Percentiles rank a stretch among this genome's conserved stretches.
Evolutionary conservation across 2,888 invertebrate species (phyloP).

Genomic region (Argynnis bischoffii): DNA sequence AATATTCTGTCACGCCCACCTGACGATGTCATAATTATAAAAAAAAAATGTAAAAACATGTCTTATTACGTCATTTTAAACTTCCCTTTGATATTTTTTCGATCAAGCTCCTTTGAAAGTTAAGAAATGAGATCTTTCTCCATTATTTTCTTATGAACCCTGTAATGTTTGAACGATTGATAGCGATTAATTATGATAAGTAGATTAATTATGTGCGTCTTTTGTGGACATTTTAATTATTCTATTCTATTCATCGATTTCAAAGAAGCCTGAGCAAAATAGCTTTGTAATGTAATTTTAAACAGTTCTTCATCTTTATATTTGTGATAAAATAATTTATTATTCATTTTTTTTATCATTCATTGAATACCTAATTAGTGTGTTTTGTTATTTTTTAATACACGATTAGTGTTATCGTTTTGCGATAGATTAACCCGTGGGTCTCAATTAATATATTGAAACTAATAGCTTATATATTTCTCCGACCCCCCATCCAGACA

Average conservation of each 20-base stretch:
- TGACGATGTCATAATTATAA: conserved; percentile 70
- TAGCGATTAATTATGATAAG: conserved; percentile 57
- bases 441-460: too few relatives aligned
- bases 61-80: conserved; percentile 59
- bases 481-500: too few relatives aligned
- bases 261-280: conserved; percentile 16
- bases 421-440: too few relatives aligned
- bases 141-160: conserved; percentile 64
- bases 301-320: background rate
- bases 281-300: conserved; percentile 8
- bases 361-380: too few relatives aligned
- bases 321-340: too few relatives aligned
- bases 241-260: conserved; percentile 30
- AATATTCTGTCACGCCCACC: conserved; percentile 65
- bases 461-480: too few relatives aligned
- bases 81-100: conserved; percentile 69
- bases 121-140: conserved; percentile 67
- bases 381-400: too few relatives aligned
- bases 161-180: conserved; percentile 46
- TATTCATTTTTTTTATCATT: too few relatives aligned
- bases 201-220: conserved; percentile 39
- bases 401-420: too few relatives aligned
- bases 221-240: conserved; percentile 41
- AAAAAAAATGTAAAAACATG: conserved; percentile 61
- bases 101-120: conserved; percentile 70